Percentiles rank a stretch among this genome's conserved stretches.
Conservation (phyloP, 2,888 invertebrate genomes). For the Drosophila pseudotakahashii region DNA sequence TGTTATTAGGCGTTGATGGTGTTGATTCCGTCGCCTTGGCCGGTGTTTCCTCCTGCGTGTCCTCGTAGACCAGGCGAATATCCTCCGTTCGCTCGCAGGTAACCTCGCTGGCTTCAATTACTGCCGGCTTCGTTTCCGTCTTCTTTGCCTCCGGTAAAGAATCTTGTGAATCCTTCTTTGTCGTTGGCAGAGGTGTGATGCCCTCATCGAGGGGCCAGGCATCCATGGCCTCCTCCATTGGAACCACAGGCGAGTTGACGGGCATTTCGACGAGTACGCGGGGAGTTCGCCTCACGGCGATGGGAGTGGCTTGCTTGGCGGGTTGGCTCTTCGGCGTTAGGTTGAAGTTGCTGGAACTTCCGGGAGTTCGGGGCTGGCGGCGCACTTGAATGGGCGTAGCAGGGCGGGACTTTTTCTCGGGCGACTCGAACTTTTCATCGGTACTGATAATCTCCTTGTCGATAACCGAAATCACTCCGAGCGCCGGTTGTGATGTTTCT, state of each 20-base stretch:
- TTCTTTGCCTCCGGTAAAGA: conserved; percentile 6
- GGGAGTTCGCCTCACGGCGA: conserved; percentile 83
- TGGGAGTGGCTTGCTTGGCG: conserved; percentile 75
- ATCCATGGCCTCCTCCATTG: conserved; percentile 54
- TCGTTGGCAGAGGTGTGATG: conserved; percentile 32
- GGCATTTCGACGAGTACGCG: conserved; percentile 63
- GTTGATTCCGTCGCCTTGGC: conserved; percentile 36
- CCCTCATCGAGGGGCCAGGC: conserved; percentile 61
- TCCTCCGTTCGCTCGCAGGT: conserved; percentile 85
- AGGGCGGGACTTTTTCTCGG: conserved; percentile 79
- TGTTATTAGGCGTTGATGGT: conserved; percentile 78
- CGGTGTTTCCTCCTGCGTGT: conserved; percentile 82
- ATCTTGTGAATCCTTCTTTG: conserved; percentile 17
- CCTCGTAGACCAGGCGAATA: conserved; percentile 87
- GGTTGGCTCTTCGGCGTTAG: conserved; percentile 50
- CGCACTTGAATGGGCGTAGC: conserved; percentile 83
- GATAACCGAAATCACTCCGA: conserved; percentile 64
- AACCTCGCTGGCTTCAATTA: conserved; percentile 47
- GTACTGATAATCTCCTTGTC: conserved; percentile 82
- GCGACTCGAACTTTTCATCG: conserved; percentile 82
- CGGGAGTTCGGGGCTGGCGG: conserved; percentile 80
- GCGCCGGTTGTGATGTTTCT: conserved; percentile 17
- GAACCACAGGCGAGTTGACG: conserved; percentile 69
- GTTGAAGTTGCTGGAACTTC: conserved; percentile 47
- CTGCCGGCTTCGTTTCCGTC: conserved; percentile 4